A percentile compares a stretch with the other conserved stretches of the same genome.
Evolutionary conservation across 1,140 invertebrate species (phyloP).

Genomic region (Drosophila equinoxialis): DNA sequence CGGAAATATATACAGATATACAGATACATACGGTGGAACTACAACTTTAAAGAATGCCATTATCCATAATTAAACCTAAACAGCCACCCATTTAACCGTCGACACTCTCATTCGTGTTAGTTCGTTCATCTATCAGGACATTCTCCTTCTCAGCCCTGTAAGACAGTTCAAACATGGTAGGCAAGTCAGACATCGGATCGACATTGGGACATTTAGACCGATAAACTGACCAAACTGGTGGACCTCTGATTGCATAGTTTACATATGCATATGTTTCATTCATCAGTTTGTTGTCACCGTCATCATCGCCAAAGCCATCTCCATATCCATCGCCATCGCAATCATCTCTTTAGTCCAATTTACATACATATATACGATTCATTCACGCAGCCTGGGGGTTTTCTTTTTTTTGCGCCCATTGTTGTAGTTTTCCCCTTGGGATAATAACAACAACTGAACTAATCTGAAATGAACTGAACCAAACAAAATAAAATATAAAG

Average conservation of each 20-base stretch:
- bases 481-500: constrained; percentile 56
- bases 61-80: constrained; percentile 10
- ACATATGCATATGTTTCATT: not conserved
- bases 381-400: constrained; percentile 63
- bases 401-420: constrained; percentile 38
- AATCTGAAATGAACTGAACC: constrained; percentile 17
- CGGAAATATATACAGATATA: too few relatives aligned
- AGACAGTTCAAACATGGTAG: too few relatives aligned
- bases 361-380: constrained; percentile 35
- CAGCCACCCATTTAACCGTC: not conserved
- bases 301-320: not conserved
- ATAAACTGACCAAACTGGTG: too few relatives aligned
- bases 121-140: constrained; percentile 8
- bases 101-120: not conserved
- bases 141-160: constrained; percentile 23
- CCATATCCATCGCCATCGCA: not conserved
- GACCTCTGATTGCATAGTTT: not conserved
- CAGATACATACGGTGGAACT: too few relatives aligned
- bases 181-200: constrained; percentile 46
- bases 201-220: constrained; percentile 13
- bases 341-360: not conserved
- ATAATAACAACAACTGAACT: constrained; percentile 21
- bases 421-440: constrained; percentile 30
- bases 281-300: constrained; percentile 19
- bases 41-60: too few relatives aligned